A percentile compares a stretch with the other conserved stretches of the same genome.
These are phyloP conservation scores for Drosophila quadrilineata DNA, from an alignment of 1,140 invertebrate genomes.

Conservation along the genomic window DNA sequence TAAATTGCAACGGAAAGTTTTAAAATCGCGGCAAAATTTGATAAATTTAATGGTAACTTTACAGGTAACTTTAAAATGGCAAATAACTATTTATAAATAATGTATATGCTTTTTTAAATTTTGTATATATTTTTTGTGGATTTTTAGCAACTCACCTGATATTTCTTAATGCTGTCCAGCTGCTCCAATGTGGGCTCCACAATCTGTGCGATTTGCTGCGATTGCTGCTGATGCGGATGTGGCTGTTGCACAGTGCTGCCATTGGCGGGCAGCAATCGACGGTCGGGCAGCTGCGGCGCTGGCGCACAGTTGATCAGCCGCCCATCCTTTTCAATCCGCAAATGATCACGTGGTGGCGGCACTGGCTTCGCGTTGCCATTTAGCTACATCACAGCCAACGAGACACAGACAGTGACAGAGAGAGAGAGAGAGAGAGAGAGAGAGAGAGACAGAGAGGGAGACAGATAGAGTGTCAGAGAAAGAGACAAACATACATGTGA, in stretches of 20 bases:
- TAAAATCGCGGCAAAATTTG: no score
- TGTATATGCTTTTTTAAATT: no score
- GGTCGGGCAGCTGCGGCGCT: conserved; percentile 87
- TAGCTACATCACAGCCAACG: conserved; percentile 38
- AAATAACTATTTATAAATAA: no score
- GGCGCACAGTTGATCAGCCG: conserved; percentile 85
- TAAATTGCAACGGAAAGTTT: no score
- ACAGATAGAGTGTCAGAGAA: background rate
- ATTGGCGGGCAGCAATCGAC: conserved; percentile 78
- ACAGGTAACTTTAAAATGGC: no score
- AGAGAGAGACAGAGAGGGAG: background rate
- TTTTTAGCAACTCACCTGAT: conserved; percentile 91
- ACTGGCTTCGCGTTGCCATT: conserved; percentile 84
- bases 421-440: background rate
- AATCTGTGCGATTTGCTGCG: conserved; percentile 81
- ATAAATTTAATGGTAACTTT: no score
- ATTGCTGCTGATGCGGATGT: conserved; percentile 67
- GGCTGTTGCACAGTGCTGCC: conserved; percentile 72
- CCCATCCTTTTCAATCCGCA: conserved; percentile 84
- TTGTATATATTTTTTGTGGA: no score
- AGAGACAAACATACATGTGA: no score
- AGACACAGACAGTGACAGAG: background rate
- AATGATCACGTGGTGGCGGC: conserved; percentile 88
- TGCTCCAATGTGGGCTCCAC: conserved; percentile 90
- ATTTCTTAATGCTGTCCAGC: conserved; percentile 94